These are phyloP conservation scores for Prionailurus bengalensis DNA, from an alignment of 2,113 vertebrate species.

Conservation along the genomic window DNA sequence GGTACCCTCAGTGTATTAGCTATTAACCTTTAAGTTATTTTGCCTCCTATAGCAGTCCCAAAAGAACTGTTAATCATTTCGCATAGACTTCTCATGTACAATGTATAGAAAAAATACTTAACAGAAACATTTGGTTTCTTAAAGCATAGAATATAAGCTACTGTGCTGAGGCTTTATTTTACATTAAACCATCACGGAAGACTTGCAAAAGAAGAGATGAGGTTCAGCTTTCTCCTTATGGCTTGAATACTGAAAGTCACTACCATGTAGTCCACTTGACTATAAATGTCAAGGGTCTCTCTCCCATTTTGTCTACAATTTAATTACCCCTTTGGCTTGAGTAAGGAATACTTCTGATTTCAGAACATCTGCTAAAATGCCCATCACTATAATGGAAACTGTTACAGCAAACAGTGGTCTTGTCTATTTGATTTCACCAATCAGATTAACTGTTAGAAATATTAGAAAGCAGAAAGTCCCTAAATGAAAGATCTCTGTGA, in stretches of 20 bases:
- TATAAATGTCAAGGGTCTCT: not conserved
- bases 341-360: not conserved
- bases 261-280: accelerated
- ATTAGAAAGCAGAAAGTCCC: not conserved
- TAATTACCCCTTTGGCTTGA: not conserved
- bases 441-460: not conserved
- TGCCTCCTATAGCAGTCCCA: not conserved
- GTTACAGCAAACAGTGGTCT: not conserved
- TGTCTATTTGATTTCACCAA: not conserved
- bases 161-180: not conserved
- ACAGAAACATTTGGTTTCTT: not conserved
- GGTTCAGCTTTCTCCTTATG: not conserved
- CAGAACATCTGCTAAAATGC: not conserved
- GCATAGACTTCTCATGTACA: not conserved
- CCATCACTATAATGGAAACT: not conserved
- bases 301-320: not conserved
- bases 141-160: not conserved
- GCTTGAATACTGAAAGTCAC: not conserved
- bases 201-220: not conserved
- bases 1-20: not conserved
- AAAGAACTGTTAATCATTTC: not conserved
- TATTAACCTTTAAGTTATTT: not conserved
- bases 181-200: not conserved
- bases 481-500: not conserved
- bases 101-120: not conserved